Evolutionary conservation across 2,888 invertebrate species (phyloP), one percentile per base, ranked within the genome.

Genomic region (Ichneumon xanthorius): DNA sequence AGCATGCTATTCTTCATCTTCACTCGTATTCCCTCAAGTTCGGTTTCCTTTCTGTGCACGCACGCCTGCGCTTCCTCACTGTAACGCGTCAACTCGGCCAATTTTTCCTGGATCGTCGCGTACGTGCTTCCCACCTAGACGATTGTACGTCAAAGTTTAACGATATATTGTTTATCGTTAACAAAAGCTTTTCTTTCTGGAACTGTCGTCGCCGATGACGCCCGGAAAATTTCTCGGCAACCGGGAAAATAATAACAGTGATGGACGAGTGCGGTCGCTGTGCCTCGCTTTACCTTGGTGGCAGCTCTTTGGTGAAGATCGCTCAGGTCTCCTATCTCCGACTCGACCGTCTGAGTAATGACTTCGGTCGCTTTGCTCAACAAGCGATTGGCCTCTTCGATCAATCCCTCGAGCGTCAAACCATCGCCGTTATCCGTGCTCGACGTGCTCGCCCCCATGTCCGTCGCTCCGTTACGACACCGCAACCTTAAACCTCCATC

Each of bases 1-100:
- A 87, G 79, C 63, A 90, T 86, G 37, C 78, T 84, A 72, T 85
- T 84, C 75, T 84, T 88, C 88, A 89, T 86, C 73, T 78, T 82
- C 22, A 68, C 65, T 68, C 84, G 80, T 40, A 88, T 78, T 9
- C 65, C 71, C 26, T 82, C 68, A 0, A 88, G 53, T 76, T 88
- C 88, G 45, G 86, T 16, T 81, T 85, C 86, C 70, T 85, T 89
- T 48, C 81, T 40, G 7, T 53, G 77, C 68, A 88, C 75, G 79
- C 88, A 88, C 22, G 80, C 67, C 65, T 82, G 81, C 67, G 88
- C 87, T 70, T 61, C 84, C 76, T 86, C 87, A 68, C 85, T 88
- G 61, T 82, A 68, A 70, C 83, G 84, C 58, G 87, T 82, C 67
- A 89, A 75, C 76, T 89, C 87, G 1, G 61, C 75, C 79, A 88